Evolutionary conservation across 2,888 invertebrate species (phyloP).

Genomic region (Erebia epiphron): DNA sequence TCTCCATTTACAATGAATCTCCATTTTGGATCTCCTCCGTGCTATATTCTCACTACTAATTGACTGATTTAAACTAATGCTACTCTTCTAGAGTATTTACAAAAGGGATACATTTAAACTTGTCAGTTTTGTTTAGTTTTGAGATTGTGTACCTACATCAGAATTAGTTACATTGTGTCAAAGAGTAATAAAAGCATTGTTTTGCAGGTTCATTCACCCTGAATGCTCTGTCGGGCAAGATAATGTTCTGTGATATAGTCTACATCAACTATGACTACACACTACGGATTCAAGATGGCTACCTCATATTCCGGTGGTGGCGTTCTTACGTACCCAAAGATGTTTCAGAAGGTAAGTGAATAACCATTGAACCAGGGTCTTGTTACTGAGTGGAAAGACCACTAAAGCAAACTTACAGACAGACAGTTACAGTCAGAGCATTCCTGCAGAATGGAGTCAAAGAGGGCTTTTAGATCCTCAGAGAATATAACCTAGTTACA

Average conservation of each 20-base stretch:
- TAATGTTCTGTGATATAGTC: constrained; percentile 98
- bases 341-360: constrained; percentile 92
- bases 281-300: constrained; percentile 96
- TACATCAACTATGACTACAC: constrained; percentile 97
- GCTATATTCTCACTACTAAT: too few species aligned
- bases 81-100: too few species aligned
- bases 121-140: too few species aligned
- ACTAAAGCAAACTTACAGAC: neutral
- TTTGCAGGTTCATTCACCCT: constrained; percentile 94
- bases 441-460: too few species aligned
- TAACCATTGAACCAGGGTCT: neutral
- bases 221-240: constrained; percentile 98
- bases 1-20: too few species aligned
- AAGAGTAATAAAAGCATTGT: neutral
- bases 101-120: too few species aligned
- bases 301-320: constrained; percentile 99
- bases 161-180: neutral
- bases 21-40: too few species aligned
- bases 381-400: neutral
- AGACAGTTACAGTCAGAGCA: neutral
- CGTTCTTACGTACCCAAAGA: constrained; percentile 96
- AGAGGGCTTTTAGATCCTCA: too few species aligned
- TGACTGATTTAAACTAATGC: too few species aligned
- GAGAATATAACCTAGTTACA: too few species aligned
- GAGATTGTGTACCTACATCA: too few species aligned